Evolutionary conservation across 2,888 invertebrate species (phyloP).

Genomic region (Drosophila austrosaltans): DNA sequence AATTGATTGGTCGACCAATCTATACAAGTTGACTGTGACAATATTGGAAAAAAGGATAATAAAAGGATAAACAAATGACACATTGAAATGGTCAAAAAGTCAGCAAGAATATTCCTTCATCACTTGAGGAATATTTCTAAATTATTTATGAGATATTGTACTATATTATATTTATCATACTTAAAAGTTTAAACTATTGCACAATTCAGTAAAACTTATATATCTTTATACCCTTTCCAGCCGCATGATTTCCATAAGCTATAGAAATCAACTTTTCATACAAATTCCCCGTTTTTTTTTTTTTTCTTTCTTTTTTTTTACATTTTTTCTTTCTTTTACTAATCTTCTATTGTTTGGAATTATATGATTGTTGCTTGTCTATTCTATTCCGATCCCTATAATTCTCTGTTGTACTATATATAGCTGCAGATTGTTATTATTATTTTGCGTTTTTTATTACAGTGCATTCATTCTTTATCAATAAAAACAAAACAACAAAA

Average conservation of each 20-base stretch:
- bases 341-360: conserved; percentile 60
- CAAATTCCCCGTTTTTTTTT: conserved; percentile 3
- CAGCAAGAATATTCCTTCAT: too few species aligned
- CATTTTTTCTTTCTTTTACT: conserved; percentile 22
- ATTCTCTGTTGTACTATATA: conserved; percentile 21
- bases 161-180: too few species aligned
- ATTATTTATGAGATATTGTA: too few species aligned
- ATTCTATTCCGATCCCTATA: not conserved
- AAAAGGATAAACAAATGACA: too few species aligned
- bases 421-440: conserved; percentile 48
- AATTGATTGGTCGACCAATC: not conserved
- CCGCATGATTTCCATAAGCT: not conserved
- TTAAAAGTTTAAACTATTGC: too few species aligned
- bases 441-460: conserved; percentile 72
- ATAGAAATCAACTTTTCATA: conserved; percentile 7
- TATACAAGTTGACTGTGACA: too few species aligned
- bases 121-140: too few species aligned
- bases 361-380: conserved; percentile 50
- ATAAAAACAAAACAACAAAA: conserved; percentile 33
- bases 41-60: too few species aligned
- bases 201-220: not conserved
- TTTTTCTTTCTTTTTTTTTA: conserved; percentile 25
- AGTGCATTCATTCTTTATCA: conserved; percentile 71
- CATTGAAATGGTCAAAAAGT: too few species aligned
- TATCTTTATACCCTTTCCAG: not conserved